Evolutionary conservation across 2,113 vertebrate species (phyloP), one percentile per base, ranked within the genome.

Genomic region (Sturnus vulgaris): DNA sequence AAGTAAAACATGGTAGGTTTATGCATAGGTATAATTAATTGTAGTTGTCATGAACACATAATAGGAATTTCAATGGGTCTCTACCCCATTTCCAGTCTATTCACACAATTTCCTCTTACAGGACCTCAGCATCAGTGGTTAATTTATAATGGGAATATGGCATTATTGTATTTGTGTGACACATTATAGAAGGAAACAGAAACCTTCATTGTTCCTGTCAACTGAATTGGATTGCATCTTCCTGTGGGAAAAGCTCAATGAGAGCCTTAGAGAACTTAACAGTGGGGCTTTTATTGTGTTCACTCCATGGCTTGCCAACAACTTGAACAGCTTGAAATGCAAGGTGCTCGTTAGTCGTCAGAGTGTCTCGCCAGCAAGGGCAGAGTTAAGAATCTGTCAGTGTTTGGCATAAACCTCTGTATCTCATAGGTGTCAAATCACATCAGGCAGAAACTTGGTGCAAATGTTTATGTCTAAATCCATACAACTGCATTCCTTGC

Each of bases 261-360:
- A 68, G 75, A 91, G 72, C 59, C 52, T 71, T 47, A 40, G 71
- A 96, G 70, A 92, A 68, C 59, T 49, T 55, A 82, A 94, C 85
- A 94, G 77, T 76, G 79, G 92, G 49, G 92, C 86, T 80, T 88
- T 96, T 85, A 91, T 92, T 93, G 79, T 92, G 83, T 52, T 88
- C 50, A 3, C 64, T 71, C 39, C 13, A 1, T 31, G 77, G 60
- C 83, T 86, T 93, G 92, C 86, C 93, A 93, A 18, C 65, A 49
- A 7, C 44, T 64, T 52, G 73, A 70, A 82, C 64, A 87, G 86
- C 80, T 78, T 88, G 81, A 84, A 90, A 76, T 49, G n/a, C 73
- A 88, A 94, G 88, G 90, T 93, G 83, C 70, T 83, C 71, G 33
- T 90, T 91, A 73, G 90, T 90, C 23, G 5, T 88, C 82, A 14